Base-by-base conservation (phyloP, 2,113 vertebrate species). In the Notarius lentiginosus region DNA sequence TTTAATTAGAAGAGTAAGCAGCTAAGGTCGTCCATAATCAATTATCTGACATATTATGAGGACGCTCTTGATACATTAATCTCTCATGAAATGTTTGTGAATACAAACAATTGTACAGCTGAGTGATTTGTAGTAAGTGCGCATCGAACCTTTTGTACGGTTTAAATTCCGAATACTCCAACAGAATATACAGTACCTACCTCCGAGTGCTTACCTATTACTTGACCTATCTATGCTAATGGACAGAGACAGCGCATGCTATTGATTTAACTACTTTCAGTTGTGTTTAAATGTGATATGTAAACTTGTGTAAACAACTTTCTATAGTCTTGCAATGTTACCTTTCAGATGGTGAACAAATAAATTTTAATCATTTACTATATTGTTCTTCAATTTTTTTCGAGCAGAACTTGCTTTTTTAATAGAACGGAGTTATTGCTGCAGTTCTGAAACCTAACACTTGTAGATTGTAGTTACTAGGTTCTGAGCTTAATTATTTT, bases 1-100 rank as follows among this genome's bases (percentile, higher is more conserved):
- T 89, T 85, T 75, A 73, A 89, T 87, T 82, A 87, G 55, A 73
- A 87, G 47, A 41, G 49, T 70, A 70, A 76, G 73, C 20, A 34
- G 34, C 20, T 34, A 86, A 76, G 70, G 76, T 30, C 56, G 70
- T 55, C 53, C 18, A 73, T 58, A 85, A 87, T 34, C 61, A 84
- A 41, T 63, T 60, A 68, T 51, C 61, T 22, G 5, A 66, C 18
- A 18, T 56, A 56, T 79, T 30, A 61, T 41, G 49, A 41, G 53
- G 63, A 60, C 27, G 0, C 55, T 53, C 20, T 76, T 85, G 76
- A 82, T 66, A 51, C 53, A 55, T 80, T 60, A 22, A 79, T 87
- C 87, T 84, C 70, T 51, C 30, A 60, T 15, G 10, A 63, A 63
- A 87, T 84, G 41, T 87, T 79, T 56, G 60, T 55, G 5, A 86